Percentiles rank a stretch among this genome's conserved stretches.
Conservation (phyloP, 2,113 vertebrate genomes). For the Nothocercus nigrocapillus region DNA sequence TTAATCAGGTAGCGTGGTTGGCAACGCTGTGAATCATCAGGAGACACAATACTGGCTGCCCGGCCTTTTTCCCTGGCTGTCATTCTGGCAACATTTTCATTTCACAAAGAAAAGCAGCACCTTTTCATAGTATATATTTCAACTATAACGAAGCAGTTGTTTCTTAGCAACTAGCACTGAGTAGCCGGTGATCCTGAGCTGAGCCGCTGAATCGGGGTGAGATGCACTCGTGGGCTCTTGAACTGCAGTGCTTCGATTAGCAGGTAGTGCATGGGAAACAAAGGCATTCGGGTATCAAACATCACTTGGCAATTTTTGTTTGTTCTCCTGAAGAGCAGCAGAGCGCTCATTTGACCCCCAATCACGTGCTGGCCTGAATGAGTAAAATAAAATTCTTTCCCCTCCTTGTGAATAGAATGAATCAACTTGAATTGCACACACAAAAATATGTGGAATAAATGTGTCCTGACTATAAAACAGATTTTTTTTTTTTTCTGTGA, state of each 20-base stretch:
- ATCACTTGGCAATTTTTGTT: not conserved
- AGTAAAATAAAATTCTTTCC: not conserved
- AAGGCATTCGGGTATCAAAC: not conserved
- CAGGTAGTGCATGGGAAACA: not conserved
- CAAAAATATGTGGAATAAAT: not conserved
- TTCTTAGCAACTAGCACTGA: constrained; percentile 38
- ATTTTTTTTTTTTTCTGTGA: not conserved
- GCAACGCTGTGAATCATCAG: not conserved
- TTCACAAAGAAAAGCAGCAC: constrained; percentile 24
- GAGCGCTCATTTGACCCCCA: not conserved
- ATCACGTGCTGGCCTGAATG: not conserved
- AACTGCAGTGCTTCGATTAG: not conserved
- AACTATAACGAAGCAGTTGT: not conserved
- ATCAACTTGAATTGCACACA: constrained; percentile 17
- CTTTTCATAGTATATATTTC: constrained; percentile 59
- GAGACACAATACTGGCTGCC: not conserved
- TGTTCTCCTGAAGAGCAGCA: not conserved
- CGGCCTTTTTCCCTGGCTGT: constrained; percentile 2
- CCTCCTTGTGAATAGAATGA: not conserved
- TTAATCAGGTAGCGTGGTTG: not conserved
- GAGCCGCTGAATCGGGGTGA: not conserved
- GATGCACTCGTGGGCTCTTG: not conserved
- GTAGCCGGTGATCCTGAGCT: not conserved
- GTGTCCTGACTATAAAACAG: constrained; percentile 42
- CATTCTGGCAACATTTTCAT: constrained; percentile 19